Evolutionary conservation across 2,113 vertebrate species (phyloP), one percentile per base, ranked within the genome.

Genomic region (Edolisoma coerulescens): DNA sequence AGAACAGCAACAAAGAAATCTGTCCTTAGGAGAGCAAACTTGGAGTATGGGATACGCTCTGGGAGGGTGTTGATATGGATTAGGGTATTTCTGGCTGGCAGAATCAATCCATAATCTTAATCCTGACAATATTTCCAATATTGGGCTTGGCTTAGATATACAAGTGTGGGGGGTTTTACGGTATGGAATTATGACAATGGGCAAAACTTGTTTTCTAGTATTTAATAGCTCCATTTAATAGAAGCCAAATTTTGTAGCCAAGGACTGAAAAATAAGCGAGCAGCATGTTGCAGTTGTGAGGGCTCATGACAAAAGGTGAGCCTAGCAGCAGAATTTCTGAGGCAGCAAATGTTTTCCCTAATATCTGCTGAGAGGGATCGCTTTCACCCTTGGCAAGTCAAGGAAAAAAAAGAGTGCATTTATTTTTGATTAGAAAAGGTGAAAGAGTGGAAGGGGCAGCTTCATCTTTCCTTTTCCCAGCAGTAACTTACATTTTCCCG

Each of bases 111-210:
- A 52, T 18, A 37, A 9, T 8, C 42, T 7, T n/a, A 45, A 65
- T 50, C 35, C 33, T 12, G 5, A 9, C 8, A 59, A 5, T 28
- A 28, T 64, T 91, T 60, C 3, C 4, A 11, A 45, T 57, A 44
- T 1, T 30, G 0, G 35, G 13, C 1, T 71, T 75, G 15, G 4
- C 77, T 87, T 26, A 35, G 3, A 28, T 19, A 2, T 4, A 20
- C 5, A 68, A 6, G 2, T 5, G 3, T 27, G 12, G 24, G 69
- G 9, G 4, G 3, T 0, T 39, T 82, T 60, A 3, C 10, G 6
- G 24, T 10, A 8, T 9, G 16, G 27, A 59, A 41, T 37, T 37
- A 67, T 30, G 30, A 4, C 17, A 22, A 6, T 2, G 47, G 17
- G 5, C 26, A 75, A 41, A 68, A 41, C 10, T 32, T 32, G 0